phyloP scores from a whole-genome alignment of 2,797 vertebrate genomes.

The Tarsius wallacei region DNA sequence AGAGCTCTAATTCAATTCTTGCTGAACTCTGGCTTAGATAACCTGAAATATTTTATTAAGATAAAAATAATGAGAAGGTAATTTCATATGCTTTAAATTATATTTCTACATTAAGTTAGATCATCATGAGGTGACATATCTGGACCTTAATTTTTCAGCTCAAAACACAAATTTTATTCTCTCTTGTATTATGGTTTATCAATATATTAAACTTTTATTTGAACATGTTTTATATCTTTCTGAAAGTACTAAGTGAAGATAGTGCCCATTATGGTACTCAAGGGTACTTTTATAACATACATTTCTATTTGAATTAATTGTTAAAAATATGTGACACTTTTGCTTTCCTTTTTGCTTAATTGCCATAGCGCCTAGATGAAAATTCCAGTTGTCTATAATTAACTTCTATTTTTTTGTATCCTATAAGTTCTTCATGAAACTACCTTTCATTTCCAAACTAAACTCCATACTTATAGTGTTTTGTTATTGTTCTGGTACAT shows the following conservation, averaged over 20 bases:
- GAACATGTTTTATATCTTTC: background rate
- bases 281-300: background rate
- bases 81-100: background rate
- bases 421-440: background rate
- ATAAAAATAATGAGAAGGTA: background rate
- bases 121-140: background rate
- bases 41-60: background rate
- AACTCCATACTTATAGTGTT: background rate
- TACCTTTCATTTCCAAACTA: background rate
- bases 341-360: background rate
- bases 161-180: background rate
- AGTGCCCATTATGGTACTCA: background rate
- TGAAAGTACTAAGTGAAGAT: background rate
- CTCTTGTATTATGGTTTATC: background rate
- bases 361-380: background rate
- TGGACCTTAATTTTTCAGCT: background rate
- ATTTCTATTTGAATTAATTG: background rate
- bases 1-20: background rate
- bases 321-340: background rate
- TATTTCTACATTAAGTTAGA: background rate
- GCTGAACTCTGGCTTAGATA: background rate
- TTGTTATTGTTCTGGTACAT: constrained; percentile 17
- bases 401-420: background rate
- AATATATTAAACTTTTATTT: constrained; percentile 11
- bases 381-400: background rate